Conservation (phyloP, 2,113 vertebrate species). For the Callorhinus ursinus region DNA sequence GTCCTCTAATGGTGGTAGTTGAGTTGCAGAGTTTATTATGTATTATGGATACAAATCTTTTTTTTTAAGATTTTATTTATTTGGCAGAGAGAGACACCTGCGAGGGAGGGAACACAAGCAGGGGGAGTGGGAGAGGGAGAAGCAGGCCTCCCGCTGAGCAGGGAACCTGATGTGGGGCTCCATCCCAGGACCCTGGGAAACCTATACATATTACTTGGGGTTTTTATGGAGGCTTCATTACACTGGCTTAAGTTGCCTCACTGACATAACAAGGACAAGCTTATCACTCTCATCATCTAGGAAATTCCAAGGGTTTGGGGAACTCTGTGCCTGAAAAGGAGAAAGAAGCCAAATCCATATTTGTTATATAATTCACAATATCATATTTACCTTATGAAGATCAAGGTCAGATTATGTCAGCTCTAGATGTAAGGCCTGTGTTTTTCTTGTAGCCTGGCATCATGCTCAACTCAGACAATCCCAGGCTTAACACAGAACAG, state of each 20-base stretch:
- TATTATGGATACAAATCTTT: neutral
- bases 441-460: neutral
- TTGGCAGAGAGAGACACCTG: too few species aligned
- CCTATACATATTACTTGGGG: neutral
- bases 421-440: neutral
- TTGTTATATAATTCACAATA: neutral
- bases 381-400: neutral
- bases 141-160: too few species aligned
- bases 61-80: too few species aligned
- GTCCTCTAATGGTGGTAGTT: neutral
- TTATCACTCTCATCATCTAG: neutral
- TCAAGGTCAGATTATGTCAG: neutral
- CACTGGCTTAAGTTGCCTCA: too few species aligned
- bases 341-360: neutral
- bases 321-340: neutral
- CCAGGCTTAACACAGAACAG: neutral
- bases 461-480: neutral
- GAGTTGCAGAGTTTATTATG: neutral
- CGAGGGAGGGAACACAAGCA: too few species aligned
- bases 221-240: neutral
- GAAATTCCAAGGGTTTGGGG: neutral
- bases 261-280: neutral
- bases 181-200: neutral
- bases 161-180: too few species aligned
- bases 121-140: too few species aligned